Base-by-base conservation (phyloP, 2,888 invertebrate species). In the Tenthredo amoena region DNA sequence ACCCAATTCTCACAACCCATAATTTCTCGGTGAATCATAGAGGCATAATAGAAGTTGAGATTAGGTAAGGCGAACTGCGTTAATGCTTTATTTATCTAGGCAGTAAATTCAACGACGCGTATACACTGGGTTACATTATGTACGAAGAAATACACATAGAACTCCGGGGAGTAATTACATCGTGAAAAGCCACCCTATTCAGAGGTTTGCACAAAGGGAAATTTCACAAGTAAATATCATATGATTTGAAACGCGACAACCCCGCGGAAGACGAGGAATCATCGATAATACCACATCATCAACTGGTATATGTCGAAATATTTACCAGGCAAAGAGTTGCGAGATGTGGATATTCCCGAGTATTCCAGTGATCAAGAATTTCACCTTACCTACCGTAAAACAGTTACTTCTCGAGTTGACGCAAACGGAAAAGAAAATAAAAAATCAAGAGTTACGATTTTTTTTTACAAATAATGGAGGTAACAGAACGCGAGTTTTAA, bases 261-360 rank as follows among this genome's bases (percentile, higher is more conserved):
- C 72, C 21, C 72, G 55, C 7, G 72, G 43, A 43, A 74, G n/a
- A 74, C 2, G 40, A 74, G 7, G n/a, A 74, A 40, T 74, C 43
- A 43, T 40, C 43, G n/a, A 74, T 74, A 43, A 40, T 43, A 74
- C 9, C n/a, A 21, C n/a, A 74, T 40, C 43, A 74, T 74, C 72
- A 43, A 43, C 72, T 74, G 37, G 47, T 47, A n/a, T 12, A 74
- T 74, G 72, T 43, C 40, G 72, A 43, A 74, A 74, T 74, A 21
- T 43, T 74, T 43, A 43, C 43, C 21, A 21, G 12, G 34, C 34
- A 34, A 34, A 68, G 40, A 74, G 37, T 37, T 37, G 34, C 15
- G 18, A 34, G 37, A 26, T 26, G 26, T 7, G 43, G 40, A 74
- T 40, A 74, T 43, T 40, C 43, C 34, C 34, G 26, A n/a, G 21